Evolutionary conservation across 1,140 invertebrate species (phyloP).

Genomic region (Penaeus vannamei): DNA sequence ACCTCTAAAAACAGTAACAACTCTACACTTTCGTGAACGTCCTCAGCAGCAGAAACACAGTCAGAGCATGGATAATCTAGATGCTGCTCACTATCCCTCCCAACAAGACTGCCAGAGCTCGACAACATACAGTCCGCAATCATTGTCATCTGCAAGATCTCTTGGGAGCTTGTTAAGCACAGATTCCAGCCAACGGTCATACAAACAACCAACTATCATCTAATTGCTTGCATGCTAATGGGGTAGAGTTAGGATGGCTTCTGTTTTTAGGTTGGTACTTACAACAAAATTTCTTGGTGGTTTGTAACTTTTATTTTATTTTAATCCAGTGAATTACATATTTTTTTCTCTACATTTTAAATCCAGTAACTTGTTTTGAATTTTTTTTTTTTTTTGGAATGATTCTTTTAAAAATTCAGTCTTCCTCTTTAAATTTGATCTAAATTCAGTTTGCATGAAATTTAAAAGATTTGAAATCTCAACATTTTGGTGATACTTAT

Average conservation of each 20-base stretch:
- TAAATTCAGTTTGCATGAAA: neutral
- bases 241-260: slow-evolving; percentile 39
- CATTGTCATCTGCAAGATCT: slow-evolving; percentile 38
- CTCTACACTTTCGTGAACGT: neutral
- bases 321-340: too few species aligned
- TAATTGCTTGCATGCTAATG: slow-evolving; percentile 45
- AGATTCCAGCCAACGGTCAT: slow-evolving; percentile 23
- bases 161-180: slow-evolving; percentile 31
- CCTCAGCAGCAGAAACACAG: slow-evolving; percentile 6
- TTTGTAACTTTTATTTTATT: neutral
- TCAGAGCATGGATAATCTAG: slow-evolving; percentile 42
- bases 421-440: too few species aligned
- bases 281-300: neutral
- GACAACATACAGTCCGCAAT: neutral
- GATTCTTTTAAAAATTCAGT: too few species aligned
- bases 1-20: slow-evolving; percentile 1
- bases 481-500: too few species aligned
- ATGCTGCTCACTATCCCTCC: neutral
- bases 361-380: too few species aligned
- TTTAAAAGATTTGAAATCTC: too few species aligned
- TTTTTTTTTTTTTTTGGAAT: too few species aligned
- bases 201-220: slow-evolving; percentile 42
- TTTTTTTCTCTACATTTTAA: too few species aligned
- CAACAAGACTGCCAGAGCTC: neutral
- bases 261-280: neutral